Conservation (phyloP, 2,113 vertebrate species). For the Rissa tridactyla region DNA sequence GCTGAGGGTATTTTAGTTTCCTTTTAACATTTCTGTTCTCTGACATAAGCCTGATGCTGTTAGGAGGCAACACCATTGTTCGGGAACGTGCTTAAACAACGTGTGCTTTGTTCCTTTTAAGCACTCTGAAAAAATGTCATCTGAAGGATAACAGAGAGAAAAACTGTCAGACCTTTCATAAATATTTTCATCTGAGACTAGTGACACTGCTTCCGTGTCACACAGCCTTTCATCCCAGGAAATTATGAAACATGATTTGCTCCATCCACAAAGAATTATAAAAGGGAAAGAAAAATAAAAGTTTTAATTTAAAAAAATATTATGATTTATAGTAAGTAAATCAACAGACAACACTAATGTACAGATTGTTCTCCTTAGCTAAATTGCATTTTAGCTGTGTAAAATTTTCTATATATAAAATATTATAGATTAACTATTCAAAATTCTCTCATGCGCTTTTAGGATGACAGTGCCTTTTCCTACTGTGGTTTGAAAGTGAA, state of each 20-base stretch:
- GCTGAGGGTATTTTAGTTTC: neutral
- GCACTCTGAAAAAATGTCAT: neutral
- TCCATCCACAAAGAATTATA: neutral
- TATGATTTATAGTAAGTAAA: neutral
- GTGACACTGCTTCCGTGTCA: neutral
- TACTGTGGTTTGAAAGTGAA: neutral
- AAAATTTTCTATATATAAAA: neutral
- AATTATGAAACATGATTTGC: neutral
- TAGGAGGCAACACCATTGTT: conserved; percentile 1
- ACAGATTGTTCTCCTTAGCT: neutral
- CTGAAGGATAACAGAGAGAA: neutral
- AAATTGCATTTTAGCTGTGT: neutral
- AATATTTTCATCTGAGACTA: conserved; percentile 30
- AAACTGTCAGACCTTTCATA: neutral
- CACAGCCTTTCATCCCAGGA: neutral
- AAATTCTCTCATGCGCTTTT: neutral
- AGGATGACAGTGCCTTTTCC: neutral
- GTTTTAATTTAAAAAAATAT: neutral
- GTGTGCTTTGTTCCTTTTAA: conserved; percentile 17
- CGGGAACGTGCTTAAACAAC: neutral
- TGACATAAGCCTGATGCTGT: neutral
- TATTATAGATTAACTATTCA: neutral
- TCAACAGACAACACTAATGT: neutral
- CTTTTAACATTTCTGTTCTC: conserved; percentile 5
- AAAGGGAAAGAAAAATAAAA: neutral